Evolutionary conservation across 2,797 vertebrate genomes (phyloP), one percentile per base, ranked within the genome.

Genomic region (Somateria mollissima): DNA sequence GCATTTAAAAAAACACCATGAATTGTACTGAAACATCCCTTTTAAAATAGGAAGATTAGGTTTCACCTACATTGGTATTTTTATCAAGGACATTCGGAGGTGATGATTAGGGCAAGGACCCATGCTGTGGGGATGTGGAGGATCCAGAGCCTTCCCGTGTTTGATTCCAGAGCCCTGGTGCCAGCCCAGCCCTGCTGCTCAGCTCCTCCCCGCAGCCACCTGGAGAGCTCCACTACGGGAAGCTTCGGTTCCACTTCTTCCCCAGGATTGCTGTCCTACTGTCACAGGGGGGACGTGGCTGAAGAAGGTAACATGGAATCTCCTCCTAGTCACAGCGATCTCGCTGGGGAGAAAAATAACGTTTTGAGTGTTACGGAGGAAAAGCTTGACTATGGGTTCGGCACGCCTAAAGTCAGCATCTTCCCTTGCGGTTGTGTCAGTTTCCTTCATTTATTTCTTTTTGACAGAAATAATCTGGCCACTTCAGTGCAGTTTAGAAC

Each of bases 81-180:
- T 7, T 2, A 5, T 22, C 60, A 60, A 51, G 32, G 0, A 21
- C 32, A 62, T 72, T 53, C 36, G 27, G 65, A 41, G 69, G 15
- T 17, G n/a, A 28, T 28, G 27, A 53, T 10, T 16, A 53, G 51
- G 25, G 51, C 2, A 10, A 16, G 9, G 15, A 28, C 27, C 25
- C 1, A 3, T 16, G 71, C 47, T 36, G 8, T 28, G 66, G 28
- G 61, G 21, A 57, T n/a, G n/a, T 27, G 30, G 13, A 34, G 41
- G 24, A 36, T 58, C 13, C 54, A 10, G 9, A 67, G 17, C 56
- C 30, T 69, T 58, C 58, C 16, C 19, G 11, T 0, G 0, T 9
- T 58, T 21, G n/a, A 11, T 58, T 47, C 21, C 56, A 53, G 37
- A 18, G 22, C 18, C 73, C 86, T 0, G 0, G 9, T 64, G 22